phyloP scores from a whole-genome alignment of 2,113 vertebrate genomes.

The Ptilonorhynchus violaceus region DNA sequence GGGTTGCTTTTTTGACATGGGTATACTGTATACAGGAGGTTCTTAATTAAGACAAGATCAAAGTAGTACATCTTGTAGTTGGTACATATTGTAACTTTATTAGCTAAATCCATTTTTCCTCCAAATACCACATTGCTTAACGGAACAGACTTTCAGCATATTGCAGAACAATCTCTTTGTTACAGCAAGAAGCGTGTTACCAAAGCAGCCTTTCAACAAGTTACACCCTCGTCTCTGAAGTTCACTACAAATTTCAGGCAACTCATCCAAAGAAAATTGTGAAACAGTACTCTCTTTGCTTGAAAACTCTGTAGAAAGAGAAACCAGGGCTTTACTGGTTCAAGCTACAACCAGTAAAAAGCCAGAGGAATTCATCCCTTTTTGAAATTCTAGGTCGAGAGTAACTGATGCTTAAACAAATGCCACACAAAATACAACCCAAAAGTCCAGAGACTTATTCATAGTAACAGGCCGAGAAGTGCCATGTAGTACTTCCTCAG shows the following conservation, averaged over 20 bases:
- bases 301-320: not conserved
- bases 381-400: not conserved
- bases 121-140: not conserved
- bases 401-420: not conserved
- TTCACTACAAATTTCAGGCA: not conserved
- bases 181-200: not conserved
- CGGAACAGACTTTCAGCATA: not conserved
- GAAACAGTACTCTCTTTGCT: not conserved
- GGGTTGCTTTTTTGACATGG: not conserved
- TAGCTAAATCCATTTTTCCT: not conserved
- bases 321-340: too few relatives aligned
- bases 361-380: not conserved
- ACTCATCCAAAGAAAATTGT: not conserved
- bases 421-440: not conserved
- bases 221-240: not conserved
- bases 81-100: not conserved
- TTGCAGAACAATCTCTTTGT: not conserved
- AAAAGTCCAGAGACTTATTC: not conserved
- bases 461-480: not conserved
- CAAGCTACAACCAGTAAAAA: not conserved
- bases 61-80: not conserved
- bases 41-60: not conserved
- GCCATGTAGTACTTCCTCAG: not conserved
- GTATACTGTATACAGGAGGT: not conserved
- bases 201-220: not conserved